Evolutionary conservation across 2,888 invertebrate genomes (phyloP), one percentile per base, ranked within the genome.

Genomic region (Ochropleura leucogaster): DNA sequence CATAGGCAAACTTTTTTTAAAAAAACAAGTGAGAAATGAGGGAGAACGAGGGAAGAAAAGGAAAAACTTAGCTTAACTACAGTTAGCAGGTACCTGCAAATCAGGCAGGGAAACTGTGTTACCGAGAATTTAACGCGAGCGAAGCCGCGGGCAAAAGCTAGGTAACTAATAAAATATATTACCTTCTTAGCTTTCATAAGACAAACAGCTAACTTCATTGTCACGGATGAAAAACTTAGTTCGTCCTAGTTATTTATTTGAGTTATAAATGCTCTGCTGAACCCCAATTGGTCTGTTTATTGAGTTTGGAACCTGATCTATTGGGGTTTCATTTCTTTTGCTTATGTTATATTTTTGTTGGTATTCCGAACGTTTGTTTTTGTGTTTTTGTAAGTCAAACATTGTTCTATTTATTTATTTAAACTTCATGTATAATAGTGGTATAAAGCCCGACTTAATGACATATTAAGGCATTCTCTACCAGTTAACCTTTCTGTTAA

Each of bases 261-360:
- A 66, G 73, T 85, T 82, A 70, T 72, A 77, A 77, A 82, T 85
- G 76, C 51, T 46, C 62, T 4, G 4, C 4, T 46, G 75, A 46
- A 46, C 75, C 67, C 67, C 75, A 49, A 63, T 72, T 44, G 63
- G 40, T 63, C 53, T 68, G 59, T 70, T 81, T 65, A 68, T 85
- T 79, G 51, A n/a, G 44, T 74, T 44, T 51, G 77, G 55, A 67
- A 81, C 47, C 42, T 72, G 69, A 80, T 80, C 65, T 73, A 74
- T 76, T 73, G 30, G 42, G 42, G 47, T 71, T 77, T 65, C 63
- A 66, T 82, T 85, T 77, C 70, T 73, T 80, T 78, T 68, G 12
- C 10, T 51, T 68, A 47, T 55, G 63, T 3, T 20, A 20, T 75
- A 68, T 20, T 75, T 80, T 75, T 57, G 42, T 40, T 3, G 0